Evolutionary conservation across 1,140 invertebrate species (phyloP).

Genomic region (Helicoverpa zea): DNA sequence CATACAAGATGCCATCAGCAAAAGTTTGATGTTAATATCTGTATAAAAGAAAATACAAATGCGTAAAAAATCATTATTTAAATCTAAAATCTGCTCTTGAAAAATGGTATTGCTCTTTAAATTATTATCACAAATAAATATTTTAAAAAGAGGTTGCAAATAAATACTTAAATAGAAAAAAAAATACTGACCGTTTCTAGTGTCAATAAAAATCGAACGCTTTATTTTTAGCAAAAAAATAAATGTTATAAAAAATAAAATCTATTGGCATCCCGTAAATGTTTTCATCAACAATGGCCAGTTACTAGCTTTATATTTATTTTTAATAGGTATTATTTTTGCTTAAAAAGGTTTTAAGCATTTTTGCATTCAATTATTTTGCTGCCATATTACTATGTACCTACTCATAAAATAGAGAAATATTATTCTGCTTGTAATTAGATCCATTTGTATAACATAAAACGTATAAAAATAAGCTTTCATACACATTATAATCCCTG

Average conservation of each 20-base stretch:
- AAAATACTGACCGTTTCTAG: not conserved
- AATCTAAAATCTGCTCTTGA: too few relatives aligned
- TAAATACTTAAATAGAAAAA: not conserved
- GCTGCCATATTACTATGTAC: not conserved
- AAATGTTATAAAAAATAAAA: not conserved
- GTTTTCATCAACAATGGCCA: not conserved
- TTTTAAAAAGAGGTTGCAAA: not conserved
- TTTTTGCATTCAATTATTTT: not conserved
- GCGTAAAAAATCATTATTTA: too few relatives aligned
- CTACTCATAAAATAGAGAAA: too few relatives aligned
- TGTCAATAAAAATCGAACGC: not conserved
- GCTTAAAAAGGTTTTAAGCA: not conserved
- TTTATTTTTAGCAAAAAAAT: not conserved
- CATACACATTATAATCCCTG: conserved; percentile 23
- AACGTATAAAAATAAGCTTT: not conserved
- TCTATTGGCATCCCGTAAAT: not conserved
- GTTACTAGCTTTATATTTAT: not conserved
- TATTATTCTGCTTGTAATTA: too few relatives aligned
- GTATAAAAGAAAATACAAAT: too few relatives aligned
- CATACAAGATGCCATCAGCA: too few relatives aligned
- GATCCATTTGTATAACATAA: conserved; percentile 6
- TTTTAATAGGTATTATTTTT: not conserved
- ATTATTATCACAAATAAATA: not conserved
- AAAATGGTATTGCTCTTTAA: too few relatives aligned
- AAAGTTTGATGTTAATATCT: too few relatives aligned